Conservation (phyloP, 1,140 invertebrate species). For the honey bee (Apis mellifera) region Amel_HAv3.1 CM009936.2:6416501-6417000, state of each 20-base stretch:
- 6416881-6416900: conserved; percentile 37
- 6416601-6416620: not conserved
- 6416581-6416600: conserved; percentile 6
- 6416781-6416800: not conserved
- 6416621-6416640: not conserved
- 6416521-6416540: not conserved
- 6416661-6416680: conserved; percentile 13
- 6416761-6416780: conserved; percentile 28
- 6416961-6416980: conserved; percentile 20
- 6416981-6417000: not conserved
- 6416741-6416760: not conserved
- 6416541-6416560: not conserved
- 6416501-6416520: not conserved
- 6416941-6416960: conserved; percentile 19
- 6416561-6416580: not conserved
- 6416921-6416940: conserved; percentile 20
- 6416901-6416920: not conserved
- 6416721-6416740: not conserved
- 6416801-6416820: not conserved
- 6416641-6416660: not conserved
- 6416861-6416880: conserved; percentile 34
- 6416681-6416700: not conserved
- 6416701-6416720: not conserved
- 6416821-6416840: conserved; percentile 5
- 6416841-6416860: conserved; percentile 36